Percentiles rank a stretch among this genome's conserved stretches.
Conservation (phyloP, 2,888 invertebrate genomes). For the Mechanitis mazaeus region DNA sequence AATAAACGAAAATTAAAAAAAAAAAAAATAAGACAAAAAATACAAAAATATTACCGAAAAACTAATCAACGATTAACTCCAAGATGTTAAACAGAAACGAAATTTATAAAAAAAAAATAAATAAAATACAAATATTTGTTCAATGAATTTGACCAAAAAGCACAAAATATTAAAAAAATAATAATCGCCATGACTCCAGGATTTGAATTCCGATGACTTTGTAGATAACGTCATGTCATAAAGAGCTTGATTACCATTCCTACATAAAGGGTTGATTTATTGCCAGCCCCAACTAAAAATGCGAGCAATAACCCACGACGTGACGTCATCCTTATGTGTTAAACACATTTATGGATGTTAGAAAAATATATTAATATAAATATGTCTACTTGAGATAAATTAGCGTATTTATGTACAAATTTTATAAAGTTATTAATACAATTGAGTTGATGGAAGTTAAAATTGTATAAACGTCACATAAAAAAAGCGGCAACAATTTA, state of each 20-base stretch:
- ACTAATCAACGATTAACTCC: too few relatives aligned
- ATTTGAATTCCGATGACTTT: conserved; percentile 12
- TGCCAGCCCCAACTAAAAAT: conserved; percentile 24
- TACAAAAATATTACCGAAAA: too few relatives aligned
- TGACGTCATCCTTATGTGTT: conserved; percentile 19
- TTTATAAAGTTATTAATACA: too few relatives aligned
- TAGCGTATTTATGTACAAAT: too few relatives aligned
- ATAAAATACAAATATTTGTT: neutral
- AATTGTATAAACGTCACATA: too few relatives aligned
- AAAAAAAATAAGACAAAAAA: too few relatives aligned
- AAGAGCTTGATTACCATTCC: conserved; percentile 19
- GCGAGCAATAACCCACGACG: conserved; percentile 24
- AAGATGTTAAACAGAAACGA: too few relatives aligned
- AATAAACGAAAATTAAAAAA: too few relatives aligned
- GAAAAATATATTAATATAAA: neutral
- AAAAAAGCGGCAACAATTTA: too few relatives aligned
- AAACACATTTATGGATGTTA: conserved; percentile 15
- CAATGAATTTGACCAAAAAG: neutral
- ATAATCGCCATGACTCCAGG: neutral
- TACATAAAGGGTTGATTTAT: conserved; percentile 28
- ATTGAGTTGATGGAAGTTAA: too few relatives aligned
- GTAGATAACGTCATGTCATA: conserved; percentile 14
- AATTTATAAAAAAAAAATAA: too few relatives aligned
- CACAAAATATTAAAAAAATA: neutral
- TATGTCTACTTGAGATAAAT: too few relatives aligned